phyloP scores from a whole-genome alignment of 2,113 vertebrate genomes.

The Hemibagrus wyckioides region DNA sequence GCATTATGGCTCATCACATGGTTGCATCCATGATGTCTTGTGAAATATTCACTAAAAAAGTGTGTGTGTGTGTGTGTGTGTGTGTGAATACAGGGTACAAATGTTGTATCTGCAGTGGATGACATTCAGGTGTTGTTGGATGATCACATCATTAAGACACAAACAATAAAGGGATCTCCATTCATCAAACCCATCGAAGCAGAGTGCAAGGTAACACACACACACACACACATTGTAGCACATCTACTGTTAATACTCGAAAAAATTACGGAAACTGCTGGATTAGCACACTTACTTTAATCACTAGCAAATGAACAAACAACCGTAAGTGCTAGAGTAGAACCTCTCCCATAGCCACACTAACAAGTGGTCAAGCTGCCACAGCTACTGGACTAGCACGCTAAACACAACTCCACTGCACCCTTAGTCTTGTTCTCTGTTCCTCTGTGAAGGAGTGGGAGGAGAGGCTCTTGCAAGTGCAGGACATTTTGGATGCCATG shows the following conservation, averaged over 20 bases:
- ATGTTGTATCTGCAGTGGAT: slow-evolving; percentile 82
- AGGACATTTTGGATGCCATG: slow-evolving; percentile 86
- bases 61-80: slow-evolving; percentile 23
- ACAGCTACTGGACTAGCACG: not conserved
- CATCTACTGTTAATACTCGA: not conserved
- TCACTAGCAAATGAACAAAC: not conserved
- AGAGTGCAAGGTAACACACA: slow-evolving; percentile 81
- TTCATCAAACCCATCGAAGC: slow-evolving; percentile 88
- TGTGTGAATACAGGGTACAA: slow-evolving; percentile 75
- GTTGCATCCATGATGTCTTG: not conserved
- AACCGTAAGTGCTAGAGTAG: not conserved
- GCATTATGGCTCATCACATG: not conserved
- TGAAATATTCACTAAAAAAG: no score
- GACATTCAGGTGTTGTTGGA: slow-evolving; percentile 89
- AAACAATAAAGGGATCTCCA: slow-evolving; percentile 88
- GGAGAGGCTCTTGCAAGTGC: slow-evolving; percentile 80
- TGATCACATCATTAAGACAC: slow-evolving; percentile 89
- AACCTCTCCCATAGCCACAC: not conserved
- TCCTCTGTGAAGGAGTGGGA: slow-evolving; percentile 80
- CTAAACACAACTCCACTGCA: not conserved
- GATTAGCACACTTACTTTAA: not conserved
- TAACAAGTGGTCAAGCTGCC: not conserved
- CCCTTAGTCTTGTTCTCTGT: slow-evolving; percentile 5
- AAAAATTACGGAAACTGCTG: not conserved
- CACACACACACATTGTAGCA: not conserved